These are phyloP conservation scores for Scaptomyza flava DNA, from an alignment of 2,888 invertebrate genomes.

Conservation along the genomic window DNA sequence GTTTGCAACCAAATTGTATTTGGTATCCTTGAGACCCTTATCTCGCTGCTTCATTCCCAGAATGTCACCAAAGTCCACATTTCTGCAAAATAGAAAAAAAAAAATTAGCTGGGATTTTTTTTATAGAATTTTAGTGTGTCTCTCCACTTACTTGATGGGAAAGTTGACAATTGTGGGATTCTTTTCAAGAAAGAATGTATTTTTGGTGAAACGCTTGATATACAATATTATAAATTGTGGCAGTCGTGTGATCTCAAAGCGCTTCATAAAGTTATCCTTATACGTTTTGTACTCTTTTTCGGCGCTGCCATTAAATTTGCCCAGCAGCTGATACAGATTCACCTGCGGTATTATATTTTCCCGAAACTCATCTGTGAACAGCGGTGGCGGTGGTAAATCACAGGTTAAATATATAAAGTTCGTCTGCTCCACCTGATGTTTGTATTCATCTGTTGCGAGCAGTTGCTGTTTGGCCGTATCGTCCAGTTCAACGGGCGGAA, in stretches of 20 bases:
- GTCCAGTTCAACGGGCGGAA: constrained; percentile 96
- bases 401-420: constrained; percentile 98
- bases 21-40: constrained; percentile 91
- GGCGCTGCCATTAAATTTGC: constrained; percentile 97
- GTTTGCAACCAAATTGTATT: constrained; percentile 99
- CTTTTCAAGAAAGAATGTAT: constrained; percentile 99
- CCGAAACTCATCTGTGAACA: constrained; percentile 98
- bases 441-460: constrained; percentile 92
- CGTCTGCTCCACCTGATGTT: constrained; percentile 93
- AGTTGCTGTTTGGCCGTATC: constrained; percentile 94
- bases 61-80: constrained; percentile 98
- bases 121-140: neutral
- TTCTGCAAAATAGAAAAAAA: constrained; percentile 87
- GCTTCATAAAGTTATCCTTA: constrained; percentile 98
- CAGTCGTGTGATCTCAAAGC: constrained; percentile 96
- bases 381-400: constrained; percentile 98
- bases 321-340: constrained; percentile 95
- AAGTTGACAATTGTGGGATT: constrained; percentile 99
- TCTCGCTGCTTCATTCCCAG: constrained; percentile 92
- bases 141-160: constrained; percentile 95
- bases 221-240: constrained; percentile 98
- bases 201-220: constrained; percentile 99
- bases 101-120: neutral
- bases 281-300: constrained; percentile 99
- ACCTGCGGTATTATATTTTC: constrained; percentile 99